A percentile compares a stretch with the other conserved stretches of the same genome.
Evolutionary conservation across 2,888 invertebrate species (phyloP).

Genomic region (Anorthoa munda): DNA sequence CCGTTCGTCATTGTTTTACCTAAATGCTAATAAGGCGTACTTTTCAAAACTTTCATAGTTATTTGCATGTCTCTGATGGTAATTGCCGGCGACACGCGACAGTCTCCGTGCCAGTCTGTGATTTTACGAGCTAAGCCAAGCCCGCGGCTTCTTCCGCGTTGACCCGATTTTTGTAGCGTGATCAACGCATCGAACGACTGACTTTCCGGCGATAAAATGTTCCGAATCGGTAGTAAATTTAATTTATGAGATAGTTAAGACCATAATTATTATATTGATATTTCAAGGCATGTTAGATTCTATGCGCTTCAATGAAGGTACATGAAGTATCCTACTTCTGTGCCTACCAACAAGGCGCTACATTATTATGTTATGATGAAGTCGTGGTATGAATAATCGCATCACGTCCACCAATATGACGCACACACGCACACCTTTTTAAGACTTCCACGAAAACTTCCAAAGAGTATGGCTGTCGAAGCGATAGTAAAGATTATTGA

Average conservation of each 20-base stretch:
- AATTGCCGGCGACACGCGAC: slow-evolving; percentile 64
- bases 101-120: slow-evolving; percentile 66
- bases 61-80: slow-evolving; percentile 64
- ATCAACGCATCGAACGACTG: slow-evolving; percentile 41
- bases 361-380: slow-evolving; percentile 69
- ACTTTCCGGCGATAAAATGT: slow-evolving; percentile 55
- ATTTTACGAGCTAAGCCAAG: slow-evolving; percentile 62
- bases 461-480: slow-evolving; percentile 8
- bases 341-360: slow-evolving; percentile 73
- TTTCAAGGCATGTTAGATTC: slow-evolving; percentile 8
- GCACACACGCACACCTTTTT: slow-evolving; percentile 59
- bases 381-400: slow-evolving; percentile 58
- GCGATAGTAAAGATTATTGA: slow-evolving; percentile 40
- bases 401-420: slow-evolving; percentile 68
- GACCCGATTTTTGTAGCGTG: slow-evolving; percentile 63
- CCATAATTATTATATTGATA: not conserved
- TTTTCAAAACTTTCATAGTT: slow-evolving; percentile 66
- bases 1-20: slow-evolving; percentile 15
- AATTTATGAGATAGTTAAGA: slow-evolving; percentile 25
- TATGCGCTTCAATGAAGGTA: slow-evolving; percentile 67
- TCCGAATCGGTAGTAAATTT: slow-evolving; percentile 35
- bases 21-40: slow-evolving; percentile 44
- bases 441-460: slow-evolving; percentile 33
- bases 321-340: slow-evolving; percentile 52
- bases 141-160: slow-evolving; percentile 58